Evolutionary conservation across 2,888 invertebrate species (phyloP).

Genomic region (Sialis lutaria): DNA sequence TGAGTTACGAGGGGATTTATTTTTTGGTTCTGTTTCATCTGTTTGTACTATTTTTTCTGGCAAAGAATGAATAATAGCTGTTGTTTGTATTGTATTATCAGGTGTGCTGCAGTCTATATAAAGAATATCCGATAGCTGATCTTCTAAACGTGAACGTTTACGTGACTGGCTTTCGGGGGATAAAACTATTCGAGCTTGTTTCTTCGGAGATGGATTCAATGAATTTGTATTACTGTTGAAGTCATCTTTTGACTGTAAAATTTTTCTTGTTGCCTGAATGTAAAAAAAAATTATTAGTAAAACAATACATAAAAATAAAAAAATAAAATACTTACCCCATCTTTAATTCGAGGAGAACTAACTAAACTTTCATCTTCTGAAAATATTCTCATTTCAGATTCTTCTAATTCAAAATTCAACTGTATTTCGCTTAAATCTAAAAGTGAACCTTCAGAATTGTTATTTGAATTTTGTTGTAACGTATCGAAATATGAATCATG

Average conservation of each 20-base stretch:
- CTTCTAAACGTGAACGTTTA: conserved; percentile 55
- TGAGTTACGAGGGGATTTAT: conserved; percentile 23
- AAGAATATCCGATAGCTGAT: conserved; percentile 59
- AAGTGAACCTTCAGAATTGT: conserved; percentile 26
- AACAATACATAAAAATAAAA: neutral
- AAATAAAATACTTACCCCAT: conserved; percentile 16
- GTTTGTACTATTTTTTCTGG: conserved; percentile 5
- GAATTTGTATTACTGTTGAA: conserved; percentile 33
- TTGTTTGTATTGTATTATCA: conserved; percentile 31
- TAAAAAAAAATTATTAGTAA: conserved; percentile 9
- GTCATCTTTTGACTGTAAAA: conserved; percentile 32
- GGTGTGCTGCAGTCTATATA: conserved; percentile 68
- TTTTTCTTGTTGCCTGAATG: conserved; percentile 28
- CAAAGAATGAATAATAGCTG: conserved; percentile 20
- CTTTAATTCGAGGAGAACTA: conserved; percentile 33
- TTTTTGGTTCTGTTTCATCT: conserved; percentile 22
- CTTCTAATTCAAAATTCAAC: conserved; percentile 68
- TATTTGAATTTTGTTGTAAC: conserved; percentile 34
- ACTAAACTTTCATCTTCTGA: conserved; percentile 69
- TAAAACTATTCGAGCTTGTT: conserved; percentile 33
- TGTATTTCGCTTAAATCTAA: conserved; percentile 71
- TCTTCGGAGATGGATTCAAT: conserved; percentile 41
- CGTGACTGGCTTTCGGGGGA: conserved; percentile 33
- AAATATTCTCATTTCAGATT: conserved; percentile 72
- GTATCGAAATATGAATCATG: conserved; percentile 89